These are phyloP conservation scores for Ectemnius cavifrons DNA, from an alignment of 2,888 invertebrate genomes.

Conservation along the genomic window DNA sequence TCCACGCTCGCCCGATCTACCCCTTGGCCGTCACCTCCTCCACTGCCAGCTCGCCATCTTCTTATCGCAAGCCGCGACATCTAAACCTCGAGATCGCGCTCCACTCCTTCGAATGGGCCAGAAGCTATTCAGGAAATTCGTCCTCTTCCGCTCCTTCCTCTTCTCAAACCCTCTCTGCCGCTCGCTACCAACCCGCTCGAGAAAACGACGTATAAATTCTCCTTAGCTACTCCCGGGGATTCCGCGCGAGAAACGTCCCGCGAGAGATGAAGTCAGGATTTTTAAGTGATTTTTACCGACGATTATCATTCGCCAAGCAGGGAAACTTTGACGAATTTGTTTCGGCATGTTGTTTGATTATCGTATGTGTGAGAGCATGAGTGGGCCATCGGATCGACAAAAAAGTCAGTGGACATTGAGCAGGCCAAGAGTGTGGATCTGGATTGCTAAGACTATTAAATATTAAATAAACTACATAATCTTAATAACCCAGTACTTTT, in stretches of 20 bases:
- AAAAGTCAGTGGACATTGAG: no score
- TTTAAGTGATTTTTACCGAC: slow-evolving; percentile 18
- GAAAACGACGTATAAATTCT: slow-evolving; percentile 28
- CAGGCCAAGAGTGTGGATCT: no score
- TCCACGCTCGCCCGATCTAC: background rate
- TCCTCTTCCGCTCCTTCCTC: slow-evolving; percentile 9
- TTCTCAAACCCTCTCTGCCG: no score
- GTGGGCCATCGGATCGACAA: no score
- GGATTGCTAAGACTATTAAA: no score
- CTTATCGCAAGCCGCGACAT: slow-evolving; percentile 52
- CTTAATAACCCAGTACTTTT: no score
- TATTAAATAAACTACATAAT: no score
- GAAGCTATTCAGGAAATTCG: slow-evolving; percentile 37
- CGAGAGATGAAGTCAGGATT: background rate
- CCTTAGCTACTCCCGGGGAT: slow-evolving; percentile 1
- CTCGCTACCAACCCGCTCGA: background rate
- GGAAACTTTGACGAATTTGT: background rate
- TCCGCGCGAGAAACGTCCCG: slow-evolving; percentile 5
- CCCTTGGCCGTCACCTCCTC: background rate
- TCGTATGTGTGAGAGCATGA: no score
- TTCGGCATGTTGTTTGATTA: no score
- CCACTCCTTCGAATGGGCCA: slow-evolving; percentile 27
- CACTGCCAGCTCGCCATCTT: slow-evolving; percentile 23
- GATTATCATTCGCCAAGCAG: background rate
- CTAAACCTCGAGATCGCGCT: slow-evolving; percentile 47